Evolutionary conservation across 2,797 vertebrate species (phyloP), one percentile per base, ranked within the genome.

Genomic region (Intellagama lesueurii): DNA sequence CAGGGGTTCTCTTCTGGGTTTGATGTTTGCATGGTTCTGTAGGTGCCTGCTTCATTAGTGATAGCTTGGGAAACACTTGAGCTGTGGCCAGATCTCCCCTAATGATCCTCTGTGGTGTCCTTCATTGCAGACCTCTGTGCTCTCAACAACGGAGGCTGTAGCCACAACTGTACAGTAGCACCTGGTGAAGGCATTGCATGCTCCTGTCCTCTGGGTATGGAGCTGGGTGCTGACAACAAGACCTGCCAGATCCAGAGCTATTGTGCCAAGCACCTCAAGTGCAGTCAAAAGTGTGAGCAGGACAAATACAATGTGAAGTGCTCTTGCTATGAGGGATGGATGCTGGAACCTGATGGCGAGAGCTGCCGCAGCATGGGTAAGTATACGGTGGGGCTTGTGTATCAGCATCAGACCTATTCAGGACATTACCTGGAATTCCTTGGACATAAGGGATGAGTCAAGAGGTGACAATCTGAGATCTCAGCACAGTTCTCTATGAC

Each of bases 201-300:
- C 90, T 99, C 98, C 0, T 99, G 99, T 91, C 99, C 99, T 0
- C 94, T 99, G 96, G 99, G 99, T 24, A 99, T 99, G 99, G 99
- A 99, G 96, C 97, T 99, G 83, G 97, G 97, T 24, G 89, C 94
- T 0, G 98, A 99, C 97, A 99, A 99, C 97, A 99, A 98, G 96
- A 99, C 98, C 91, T 99, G 99, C 95, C 98, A 98, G 96, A 99
- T 99, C 94, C 98, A 99, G 97, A 99, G 98, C 96, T 99, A 99
- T 96, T 99, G 99, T 24, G 98, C 99, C 97, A 99, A 99, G 96
- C 99, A 99, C 95, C 98, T 99, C 93, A 98, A 98, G 95, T 99
- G 99, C 95, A 99, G 99, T 96, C 99, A 99, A 97, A 98, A 98
- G 94, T 99, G 99, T 1, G 97, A 99, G 92, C 99, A 99, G 96